Evolutionary conservation across 1,140 invertebrate genomes (phyloP).

Genomic region (Drosophila parabipectinata): DNA sequence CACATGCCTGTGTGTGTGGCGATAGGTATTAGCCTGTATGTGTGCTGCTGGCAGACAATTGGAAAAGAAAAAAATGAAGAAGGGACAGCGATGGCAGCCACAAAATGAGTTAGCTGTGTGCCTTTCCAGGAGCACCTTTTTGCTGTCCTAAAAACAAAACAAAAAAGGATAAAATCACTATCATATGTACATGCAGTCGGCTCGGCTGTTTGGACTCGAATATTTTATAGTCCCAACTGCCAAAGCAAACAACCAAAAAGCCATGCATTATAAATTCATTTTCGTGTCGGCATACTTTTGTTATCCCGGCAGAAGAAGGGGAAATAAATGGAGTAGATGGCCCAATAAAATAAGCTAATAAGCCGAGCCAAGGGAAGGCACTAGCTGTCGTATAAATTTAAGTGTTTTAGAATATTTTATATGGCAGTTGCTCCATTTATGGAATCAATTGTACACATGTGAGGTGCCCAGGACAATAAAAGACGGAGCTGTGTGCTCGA

Average conservation of each 20-base stretch:
- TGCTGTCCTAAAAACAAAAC: slow-evolving; percentile 25
- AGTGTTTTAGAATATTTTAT: slow-evolving; percentile 3
- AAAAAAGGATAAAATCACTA: background rate
- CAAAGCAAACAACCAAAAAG: slow-evolving; percentile 46
- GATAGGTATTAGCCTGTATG: slow-evolving; percentile 2
- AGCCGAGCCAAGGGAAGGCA: slow-evolving; percentile 19
- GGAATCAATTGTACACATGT: background rate
- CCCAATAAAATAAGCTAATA: slow-evolving; percentile 76
- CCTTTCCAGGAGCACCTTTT: slow-evolving; percentile 43
- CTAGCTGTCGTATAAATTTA: slow-evolving; percentile 1
- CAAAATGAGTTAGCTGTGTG: slow-evolving; percentile 80
- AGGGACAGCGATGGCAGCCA: slow-evolving; percentile 60
- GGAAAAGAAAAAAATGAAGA: slow-evolving; percentile 63
- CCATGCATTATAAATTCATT: slow-evolving; percentile 79
- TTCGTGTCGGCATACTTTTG: slow-evolving; percentile 66
- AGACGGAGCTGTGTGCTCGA: background rate
- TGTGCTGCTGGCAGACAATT: slow-evolving; percentile 58
- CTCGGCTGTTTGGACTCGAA: slow-evolving; percentile 27
- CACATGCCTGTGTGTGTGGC: slow-evolving; percentile 15
- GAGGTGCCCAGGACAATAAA: background rate
- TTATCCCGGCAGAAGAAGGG: slow-evolving; percentile 26
- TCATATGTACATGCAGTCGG: slow-evolving; percentile 24
- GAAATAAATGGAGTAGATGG: slow-evolving; percentile 53
- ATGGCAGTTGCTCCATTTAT: background rate
- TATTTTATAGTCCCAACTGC: slow-evolving; percentile 33